Evolutionary conservation across 2,888 invertebrate species (phyloP).

Genomic region (Pegoplata infirma): DNA sequence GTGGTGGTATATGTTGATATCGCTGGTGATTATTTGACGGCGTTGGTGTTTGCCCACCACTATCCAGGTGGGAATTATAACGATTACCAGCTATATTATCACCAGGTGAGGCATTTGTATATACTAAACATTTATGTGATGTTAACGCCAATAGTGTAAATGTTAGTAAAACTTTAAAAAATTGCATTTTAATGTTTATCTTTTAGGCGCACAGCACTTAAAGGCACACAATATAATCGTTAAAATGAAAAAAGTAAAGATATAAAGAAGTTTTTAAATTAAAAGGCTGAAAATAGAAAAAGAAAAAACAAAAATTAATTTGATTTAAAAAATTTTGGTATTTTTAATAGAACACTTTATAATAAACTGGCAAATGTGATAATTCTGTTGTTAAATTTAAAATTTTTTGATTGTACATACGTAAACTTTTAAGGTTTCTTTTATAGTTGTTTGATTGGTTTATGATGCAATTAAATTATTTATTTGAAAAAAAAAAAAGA

Average conservation of each 20-base stretch:
- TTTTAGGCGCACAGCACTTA: slow-evolving; percentile 41
- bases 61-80: slow-evolving; percentile 61
- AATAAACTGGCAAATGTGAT: slow-evolving; percentile 33
- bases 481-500: too few relatives aligned
- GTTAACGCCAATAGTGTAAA: slow-evolving; percentile 63
- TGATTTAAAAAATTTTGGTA: background rate
- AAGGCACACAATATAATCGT: slow-evolving; percentile 54
- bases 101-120: slow-evolving; percentile 69
- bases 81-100: slow-evolving; percentile 67
- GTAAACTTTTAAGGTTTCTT: slow-evolving; percentile 42
- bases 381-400: background rate
- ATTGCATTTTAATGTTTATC: slow-evolving; percentile 28
- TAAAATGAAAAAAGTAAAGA: slow-evolving; percentile 14
- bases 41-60: slow-evolving; percentile 50
- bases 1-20: slow-evolving; percentile 62
- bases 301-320: background rate
- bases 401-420: background rate
- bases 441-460: background rate
- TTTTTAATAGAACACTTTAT: background rate
- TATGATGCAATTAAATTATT: background rate
- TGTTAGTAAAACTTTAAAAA: slow-evolving; percentile 53
- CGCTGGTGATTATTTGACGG: slow-evolving; percentile 29
- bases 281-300: slow-evolving; percentile 45
- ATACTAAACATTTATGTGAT: slow-evolving; percentile 67
- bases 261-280: slow-evolving; percentile 12